These are phyloP conservation scores for Lepidurus couesii DNA, from an alignment of 1,140 invertebrate genomes.

Conservation along the genomic window DNA sequence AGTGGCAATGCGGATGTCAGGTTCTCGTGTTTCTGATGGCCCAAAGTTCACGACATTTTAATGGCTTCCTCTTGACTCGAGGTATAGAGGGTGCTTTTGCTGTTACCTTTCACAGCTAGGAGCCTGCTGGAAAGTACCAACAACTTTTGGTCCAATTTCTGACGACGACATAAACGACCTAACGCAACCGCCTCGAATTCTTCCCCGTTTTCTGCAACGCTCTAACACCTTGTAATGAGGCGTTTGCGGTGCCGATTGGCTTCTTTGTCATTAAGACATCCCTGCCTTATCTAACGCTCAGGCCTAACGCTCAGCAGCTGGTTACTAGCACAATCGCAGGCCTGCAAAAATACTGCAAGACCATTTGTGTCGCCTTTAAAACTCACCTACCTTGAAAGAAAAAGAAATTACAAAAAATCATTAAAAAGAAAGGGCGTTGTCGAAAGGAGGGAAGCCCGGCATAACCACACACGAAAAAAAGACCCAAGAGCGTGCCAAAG, in stretches of 20 bases:
- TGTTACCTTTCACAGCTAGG: constrained; percentile 14
- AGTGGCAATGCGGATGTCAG: not conserved
- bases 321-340: not conserved
- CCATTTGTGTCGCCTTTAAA: not conserved
- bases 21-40: not conserved
- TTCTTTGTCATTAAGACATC: not conserved
- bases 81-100: constrained; percentile 6
- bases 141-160: constrained; percentile 15
- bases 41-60: constrained; percentile 15
- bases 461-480: no score
- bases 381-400: no score
- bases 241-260: not conserved
- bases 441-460: no score
- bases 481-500: not conserved
- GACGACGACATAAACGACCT: constrained; percentile 18
- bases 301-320: not conserved
- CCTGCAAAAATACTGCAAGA: not conserved
- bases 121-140: constrained; percentile 16
- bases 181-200: not conserved
- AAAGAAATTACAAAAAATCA: not conserved
- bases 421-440: not conserved
- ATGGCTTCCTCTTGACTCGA: not conserved
- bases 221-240: constrained; percentile 6
- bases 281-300: not conserved
- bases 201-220: not conserved